Conservation (phyloP, 1,140 invertebrate genomes). For the Wiebesia pumilae region DNA sequence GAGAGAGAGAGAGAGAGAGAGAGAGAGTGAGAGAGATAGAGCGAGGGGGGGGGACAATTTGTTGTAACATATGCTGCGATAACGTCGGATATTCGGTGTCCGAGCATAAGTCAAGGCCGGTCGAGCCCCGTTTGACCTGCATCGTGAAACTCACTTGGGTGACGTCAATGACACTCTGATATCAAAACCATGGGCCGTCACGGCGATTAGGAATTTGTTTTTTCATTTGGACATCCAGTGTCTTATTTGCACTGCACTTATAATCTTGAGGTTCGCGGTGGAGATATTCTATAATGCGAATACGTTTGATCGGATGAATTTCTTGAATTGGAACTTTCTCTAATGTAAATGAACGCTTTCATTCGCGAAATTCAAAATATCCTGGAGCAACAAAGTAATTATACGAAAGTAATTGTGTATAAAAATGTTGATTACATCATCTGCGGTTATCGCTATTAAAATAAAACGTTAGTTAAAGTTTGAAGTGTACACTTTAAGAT, state of each 20-base stretch:
- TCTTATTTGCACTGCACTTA: neutral
- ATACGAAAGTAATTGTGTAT: too few species aligned
- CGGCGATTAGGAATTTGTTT: neutral
- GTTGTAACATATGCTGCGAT: neutral
- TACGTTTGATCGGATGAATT: neutral
- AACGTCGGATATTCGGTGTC: slow-evolving; percentile 12
- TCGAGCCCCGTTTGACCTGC: slow-evolving; percentile 41
- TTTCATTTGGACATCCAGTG: neutral
- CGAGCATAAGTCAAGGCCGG: slow-evolving; percentile 44
- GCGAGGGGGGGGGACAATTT: too few species aligned
- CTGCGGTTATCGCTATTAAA: too few species aligned
- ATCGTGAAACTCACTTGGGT: neutral
- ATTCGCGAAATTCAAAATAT: too few species aligned
- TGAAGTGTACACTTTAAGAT: too few species aligned
- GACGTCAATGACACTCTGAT: slow-evolving; percentile 50
- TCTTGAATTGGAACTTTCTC: neutral
- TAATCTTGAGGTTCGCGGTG: neutral
- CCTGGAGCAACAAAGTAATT: too few species aligned
- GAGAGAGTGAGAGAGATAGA: neutral
- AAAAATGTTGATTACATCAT: too few species aligned
- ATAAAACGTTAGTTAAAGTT: too few species aligned
- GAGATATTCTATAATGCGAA: neutral
- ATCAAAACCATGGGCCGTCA: neutral
- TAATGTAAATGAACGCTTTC: too few species aligned
- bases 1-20: neutral